These are phyloP conservation scores for Tympanoctomys barrerae DNA, from an alignment of 2,797 vertebrate species.

Conservation along the genomic window DNA sequence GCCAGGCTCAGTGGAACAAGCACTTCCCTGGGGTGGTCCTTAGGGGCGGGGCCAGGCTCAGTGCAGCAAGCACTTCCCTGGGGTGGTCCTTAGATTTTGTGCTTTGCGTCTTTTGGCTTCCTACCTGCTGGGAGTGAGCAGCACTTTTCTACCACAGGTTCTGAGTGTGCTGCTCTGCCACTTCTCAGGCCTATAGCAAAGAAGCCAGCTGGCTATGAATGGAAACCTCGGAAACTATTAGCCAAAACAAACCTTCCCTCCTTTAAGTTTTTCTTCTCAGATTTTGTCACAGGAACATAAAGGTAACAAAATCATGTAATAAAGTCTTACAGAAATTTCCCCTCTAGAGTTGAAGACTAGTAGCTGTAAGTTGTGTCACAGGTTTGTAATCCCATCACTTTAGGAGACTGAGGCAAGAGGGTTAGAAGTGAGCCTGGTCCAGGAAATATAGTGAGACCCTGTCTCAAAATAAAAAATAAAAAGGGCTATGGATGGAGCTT, in stretches of 20 bases:
- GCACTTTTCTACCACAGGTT: not conserved
- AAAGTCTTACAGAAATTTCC: not conserved
- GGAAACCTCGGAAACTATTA: not conserved
- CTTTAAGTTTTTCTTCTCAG: not conserved
- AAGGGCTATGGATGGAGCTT: not conserved
- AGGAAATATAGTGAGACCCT: not conserved
- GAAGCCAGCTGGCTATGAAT: not conserved
- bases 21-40: no score
- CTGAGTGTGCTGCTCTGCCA: no score
- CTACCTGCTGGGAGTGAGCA: not conserved
- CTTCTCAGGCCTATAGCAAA: not conserved
- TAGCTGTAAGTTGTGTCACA: not conserved
- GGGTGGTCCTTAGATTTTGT: not conserved
- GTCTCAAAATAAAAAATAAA: not conserved
- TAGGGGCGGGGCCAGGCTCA: no score
- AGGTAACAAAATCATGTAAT: not conserved
- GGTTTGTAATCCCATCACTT: not conserved
- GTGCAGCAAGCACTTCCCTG: no score
- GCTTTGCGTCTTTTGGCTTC: not conserved
- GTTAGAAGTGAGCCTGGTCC: not conserved
- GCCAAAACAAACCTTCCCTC: not conserved
- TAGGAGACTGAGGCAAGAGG: not conserved
- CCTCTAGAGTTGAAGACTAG: not conserved
- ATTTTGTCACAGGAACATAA: not conserved
- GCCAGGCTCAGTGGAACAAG: no score